Percentiles rank a stretch among this genome's conserved stretches.
Evolutionary conservation across 2,797 vertebrate species (phyloP).

Genomic region (Botia almorhae): DNA sequence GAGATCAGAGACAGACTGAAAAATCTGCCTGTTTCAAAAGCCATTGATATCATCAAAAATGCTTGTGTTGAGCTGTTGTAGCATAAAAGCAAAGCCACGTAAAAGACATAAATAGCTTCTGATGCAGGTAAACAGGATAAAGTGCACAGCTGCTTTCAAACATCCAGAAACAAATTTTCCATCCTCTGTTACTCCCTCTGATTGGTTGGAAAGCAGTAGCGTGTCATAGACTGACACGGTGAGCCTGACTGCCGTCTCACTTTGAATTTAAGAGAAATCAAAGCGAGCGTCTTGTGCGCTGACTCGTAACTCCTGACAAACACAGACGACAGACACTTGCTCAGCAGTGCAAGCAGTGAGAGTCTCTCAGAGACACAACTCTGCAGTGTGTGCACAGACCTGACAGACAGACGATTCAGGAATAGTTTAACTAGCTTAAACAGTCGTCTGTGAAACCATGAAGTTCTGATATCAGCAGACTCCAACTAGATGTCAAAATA

Average conservation of each 20-base stretch:
- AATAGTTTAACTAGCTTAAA: conserved; percentile 17
- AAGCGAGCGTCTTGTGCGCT: conserved; percentile 30
- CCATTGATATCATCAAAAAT: background rate
- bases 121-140: background rate
- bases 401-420: conserved; percentile 41
- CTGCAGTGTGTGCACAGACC: conserved; percentile 11
- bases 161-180: background rate
- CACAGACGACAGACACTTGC: conserved; percentile 31
- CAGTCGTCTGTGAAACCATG: conserved; percentile 21
- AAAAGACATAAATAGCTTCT: background rate
- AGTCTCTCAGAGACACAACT: conserved; percentile 39
- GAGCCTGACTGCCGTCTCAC: conserved; percentile 37
- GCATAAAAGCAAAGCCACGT: background rate
- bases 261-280: conserved; percentile 47
- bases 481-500: background rate
- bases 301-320: conserved; percentile 48
- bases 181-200: background rate
- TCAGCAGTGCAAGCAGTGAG: conserved; percentile 8
- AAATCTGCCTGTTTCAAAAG: background rate
- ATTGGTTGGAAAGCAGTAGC: conserved; percentile 26
- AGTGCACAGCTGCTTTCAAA: background rate
- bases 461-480: background rate
- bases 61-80: background rate
- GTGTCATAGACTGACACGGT: conserved; percentile 29
- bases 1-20: background rate